Evolutionary conservation across 2,888 invertebrate species (phyloP), one percentile per base, ranked within the genome.

Genomic region (Liposcelis brunnea): DNA sequence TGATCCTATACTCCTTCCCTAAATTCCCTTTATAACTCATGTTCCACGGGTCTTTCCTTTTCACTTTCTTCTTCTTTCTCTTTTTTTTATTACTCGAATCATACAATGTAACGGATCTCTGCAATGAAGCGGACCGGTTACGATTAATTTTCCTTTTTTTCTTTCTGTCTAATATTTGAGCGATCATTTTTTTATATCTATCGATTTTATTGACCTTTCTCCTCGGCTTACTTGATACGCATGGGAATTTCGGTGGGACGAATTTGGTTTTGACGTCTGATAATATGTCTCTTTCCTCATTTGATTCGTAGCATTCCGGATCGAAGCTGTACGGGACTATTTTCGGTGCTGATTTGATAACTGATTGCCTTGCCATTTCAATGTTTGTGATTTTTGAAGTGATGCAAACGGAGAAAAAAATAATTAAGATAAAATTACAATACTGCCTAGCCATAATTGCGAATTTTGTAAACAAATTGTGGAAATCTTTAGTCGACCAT

Each of bases 201-300:
- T 10, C 8, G 10, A 10, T 14, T 21, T 40, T n/a, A 12, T 8
- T 16, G 16, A 19, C 7, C 16, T 19, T 40, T 18, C 40, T 40
- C 40, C 15, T 18, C 7, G 19, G 18, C 26, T 26, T 26, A 26
- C 26, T 26, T 14, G 21, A 40, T 15, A 35, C 16, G 21, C 40
- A 40, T n/a, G 40, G 15, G 18, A 18, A 40, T 19, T 40, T 16
- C 3, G 40, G 21, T 6, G 40, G 40, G 11, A 40, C 40, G 19
- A 40, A 40, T 18, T 18, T 40, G 16, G 40, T 40, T 40, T 40
- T 40, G 6, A 40, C 21, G 6, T 40, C 15, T 5, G 40, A 40
- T 7, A 19, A 7, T 18, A 40, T 19, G 12, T 40, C 40, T 18
- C 40, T 16, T 19, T 40, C 40, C 15, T 40, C 40, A 10, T 16